A percentile compares a stretch with the other conserved stretches of the same genome.
phyloP scores from a whole-genome alignment of 2,797 vertebrate genomes.

The Pangasius mekongensis region DNA sequence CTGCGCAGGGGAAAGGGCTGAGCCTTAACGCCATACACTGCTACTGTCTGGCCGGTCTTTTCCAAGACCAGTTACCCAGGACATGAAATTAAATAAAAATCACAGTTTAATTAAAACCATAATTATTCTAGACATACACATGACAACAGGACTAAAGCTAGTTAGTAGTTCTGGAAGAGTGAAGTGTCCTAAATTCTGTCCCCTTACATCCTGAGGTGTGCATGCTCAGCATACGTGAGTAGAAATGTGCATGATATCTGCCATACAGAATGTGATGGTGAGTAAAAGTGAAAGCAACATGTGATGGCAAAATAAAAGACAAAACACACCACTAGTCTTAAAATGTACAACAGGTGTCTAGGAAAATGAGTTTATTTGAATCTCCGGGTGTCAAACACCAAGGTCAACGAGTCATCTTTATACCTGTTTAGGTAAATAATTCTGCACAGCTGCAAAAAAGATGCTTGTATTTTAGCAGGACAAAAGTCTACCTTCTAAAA shows the following conservation, averaged over 20 bases:
- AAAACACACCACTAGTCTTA: conserved; percentile 54
- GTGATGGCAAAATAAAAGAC: conserved; percentile 44
- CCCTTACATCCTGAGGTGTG: background rate
- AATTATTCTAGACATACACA: background rate
- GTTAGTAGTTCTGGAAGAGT: background rate
- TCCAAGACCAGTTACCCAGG: background rate
- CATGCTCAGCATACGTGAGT: background rate
- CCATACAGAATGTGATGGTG: conserved; percentile 24
- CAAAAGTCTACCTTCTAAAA: conserved; percentile 35
- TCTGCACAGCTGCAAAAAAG: conserved; percentile 46
- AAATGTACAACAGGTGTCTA: conserved; percentile 54
- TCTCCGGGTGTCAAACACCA: conserved; percentile 47
- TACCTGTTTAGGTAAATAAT: conserved; percentile 49
- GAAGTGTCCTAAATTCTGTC: background rate
- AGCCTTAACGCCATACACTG: conserved; percentile 7
- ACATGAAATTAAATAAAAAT: background rate
- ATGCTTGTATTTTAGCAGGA: conserved; percentile 29
- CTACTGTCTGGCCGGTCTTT: background rate
- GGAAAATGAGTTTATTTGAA: conserved; percentile 60
- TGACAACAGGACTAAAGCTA: background rate
- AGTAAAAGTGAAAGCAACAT: conserved; percentile 23
- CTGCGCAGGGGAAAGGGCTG: conserved; percentile 25
- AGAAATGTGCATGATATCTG: conserved; percentile 23
- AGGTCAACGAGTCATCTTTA: conserved; percentile 33
- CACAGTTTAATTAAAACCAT: background rate